phyloP scores from a whole-genome alignment of 2,888 invertebrate genomes.

The Iselma pallidipennis region DNA sequence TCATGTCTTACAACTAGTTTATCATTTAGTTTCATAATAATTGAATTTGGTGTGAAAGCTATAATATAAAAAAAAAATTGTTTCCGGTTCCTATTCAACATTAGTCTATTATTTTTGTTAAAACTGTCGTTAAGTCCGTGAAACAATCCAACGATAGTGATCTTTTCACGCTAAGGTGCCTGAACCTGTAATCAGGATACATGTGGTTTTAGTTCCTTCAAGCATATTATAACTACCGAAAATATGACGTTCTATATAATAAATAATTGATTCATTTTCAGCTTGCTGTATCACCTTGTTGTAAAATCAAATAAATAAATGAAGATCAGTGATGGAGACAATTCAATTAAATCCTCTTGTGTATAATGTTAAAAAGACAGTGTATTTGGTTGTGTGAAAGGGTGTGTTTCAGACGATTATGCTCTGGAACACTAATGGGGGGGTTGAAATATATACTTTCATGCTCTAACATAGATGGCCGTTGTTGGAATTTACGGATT shows the following conservation, averaged over 20 bases:
- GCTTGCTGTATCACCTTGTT: conserved; percentile 5
- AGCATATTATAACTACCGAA: neutral
- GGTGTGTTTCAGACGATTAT: conserved; percentile 29
- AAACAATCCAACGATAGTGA: neutral
- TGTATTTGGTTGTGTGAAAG: conserved; percentile 2
- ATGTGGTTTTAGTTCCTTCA: neutral
- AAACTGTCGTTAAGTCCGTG: neutral
- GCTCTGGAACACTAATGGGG: conserved; percentile 45
- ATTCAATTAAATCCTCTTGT: conserved; percentile 4
- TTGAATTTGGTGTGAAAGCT: neutral
- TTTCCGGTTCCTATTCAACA: neutral
- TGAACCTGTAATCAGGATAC: neutral
- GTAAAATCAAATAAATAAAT: conserved; percentile 20
- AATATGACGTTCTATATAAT: neutral
- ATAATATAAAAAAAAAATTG: too few relatives aligned
- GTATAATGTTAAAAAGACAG: conserved; percentile 2
- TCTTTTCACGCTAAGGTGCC: neutral
- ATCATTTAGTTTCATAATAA: too few relatives aligned
- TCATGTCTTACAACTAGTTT: too few relatives aligned
- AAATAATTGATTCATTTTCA: neutral
- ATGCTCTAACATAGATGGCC: conserved; percentile 62
- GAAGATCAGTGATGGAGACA: conserved; percentile 8
- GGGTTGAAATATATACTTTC: conserved; percentile 37
- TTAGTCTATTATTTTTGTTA: too few relatives aligned
- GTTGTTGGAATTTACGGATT: conserved; percentile 80